A percentile compares a stretch with the other conserved stretches of the same genome.
Evolutionary conservation across 2,888 invertebrate genomes (phyloP).

Genomic region (Eubasilissa splendida): DNA sequence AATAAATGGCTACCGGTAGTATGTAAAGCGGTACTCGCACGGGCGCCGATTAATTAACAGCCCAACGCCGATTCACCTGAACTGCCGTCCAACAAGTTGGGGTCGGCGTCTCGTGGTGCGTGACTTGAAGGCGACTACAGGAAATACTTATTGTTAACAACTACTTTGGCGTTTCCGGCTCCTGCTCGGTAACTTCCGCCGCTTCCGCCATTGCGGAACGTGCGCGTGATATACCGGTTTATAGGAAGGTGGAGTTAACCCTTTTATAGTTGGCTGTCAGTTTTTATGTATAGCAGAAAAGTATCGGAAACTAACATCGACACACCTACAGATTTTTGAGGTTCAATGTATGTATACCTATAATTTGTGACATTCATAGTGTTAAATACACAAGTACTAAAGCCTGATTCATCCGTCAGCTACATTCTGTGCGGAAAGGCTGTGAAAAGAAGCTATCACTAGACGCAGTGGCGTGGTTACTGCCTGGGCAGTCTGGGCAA

Average conservation of each 20-base stretch:
- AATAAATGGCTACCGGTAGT: too few relatives aligned
- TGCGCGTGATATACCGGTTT: constrained; percentile 57
- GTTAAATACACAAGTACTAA: too few relatives aligned
- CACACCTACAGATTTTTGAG: too few relatives aligned
- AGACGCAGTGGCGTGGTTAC: too few relatives aligned
- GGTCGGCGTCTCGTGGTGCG: constrained; percentile 50
- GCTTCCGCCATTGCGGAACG: constrained; percentile 44
- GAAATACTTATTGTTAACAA: constrained; percentile 58
- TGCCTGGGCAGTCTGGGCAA: too few relatives aligned
- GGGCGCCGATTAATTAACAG: constrained; percentile 49
- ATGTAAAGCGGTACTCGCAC: not conserved
- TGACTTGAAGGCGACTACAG: constrained; percentile 57
- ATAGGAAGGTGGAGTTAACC: constrained; percentile 50
- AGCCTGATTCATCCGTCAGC: too few relatives aligned
- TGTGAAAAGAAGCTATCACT: too few relatives aligned
- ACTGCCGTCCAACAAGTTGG: constrained; percentile 29
- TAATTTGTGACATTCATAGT: too few relatives aligned
- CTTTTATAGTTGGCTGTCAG: constrained; percentile 16
- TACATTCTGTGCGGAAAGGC: too few relatives aligned
- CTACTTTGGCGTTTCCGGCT: constrained; percentile 57
- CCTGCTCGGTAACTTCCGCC: constrained; percentile 54
- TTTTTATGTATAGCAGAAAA: not conserved
- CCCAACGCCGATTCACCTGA: constrained; percentile 49
- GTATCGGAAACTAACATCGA: too few relatives aligned
- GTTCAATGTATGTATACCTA: too few relatives aligned